A percentile compares a stretch with the other conserved stretches of the same genome.
Conservation (phyloP, 2,113 vertebrate species). For the Bubo blakistoni region DNA sequence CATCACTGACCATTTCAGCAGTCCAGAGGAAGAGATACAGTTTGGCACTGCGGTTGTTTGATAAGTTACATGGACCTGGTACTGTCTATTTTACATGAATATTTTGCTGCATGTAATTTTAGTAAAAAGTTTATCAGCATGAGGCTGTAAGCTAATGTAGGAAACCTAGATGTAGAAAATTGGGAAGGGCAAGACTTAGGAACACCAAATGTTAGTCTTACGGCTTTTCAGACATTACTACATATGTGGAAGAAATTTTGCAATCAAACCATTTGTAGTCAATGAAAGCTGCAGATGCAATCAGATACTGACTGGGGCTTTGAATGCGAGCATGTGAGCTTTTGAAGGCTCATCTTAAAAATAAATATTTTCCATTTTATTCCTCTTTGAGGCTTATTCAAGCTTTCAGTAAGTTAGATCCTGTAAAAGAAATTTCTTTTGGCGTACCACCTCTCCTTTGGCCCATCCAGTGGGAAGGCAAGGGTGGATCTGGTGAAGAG, state of each 20-base stretch:
- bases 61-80: background rate
- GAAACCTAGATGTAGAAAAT: background rate
- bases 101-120: slow-evolving; percentile 15
- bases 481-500: slow-evolving; percentile 54
- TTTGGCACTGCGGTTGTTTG: background rate
- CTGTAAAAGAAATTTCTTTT: slow-evolving; percentile 50
- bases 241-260: background rate
- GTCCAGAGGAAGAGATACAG: background rate
- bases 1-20: slow-evolving; percentile 29
- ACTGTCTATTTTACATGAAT: background rate
- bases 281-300: background rate
- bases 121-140: background rate
- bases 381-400: slow-evolving; percentile 37
- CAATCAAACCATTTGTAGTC: background rate
- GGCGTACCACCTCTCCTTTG: slow-evolving; percentile 41
- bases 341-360: slow-evolving; percentile 27
- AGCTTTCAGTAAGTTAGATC: slow-evolving; percentile 47
- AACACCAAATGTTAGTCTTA: background rate
- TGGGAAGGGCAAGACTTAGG: background rate
- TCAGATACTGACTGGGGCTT: slow-evolving; percentile 1
- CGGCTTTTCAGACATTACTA: background rate
- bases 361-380: slow-evolving; percentile 1
- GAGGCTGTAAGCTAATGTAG: background rate
- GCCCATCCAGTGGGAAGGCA: slow-evolving; percentile 67
- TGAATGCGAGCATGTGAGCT: background rate